Evolutionary conservation across 2,888 invertebrate species (phyloP), one percentile per base, ranked within the genome.

Genomic region (Venusia cambrica): DNA sequence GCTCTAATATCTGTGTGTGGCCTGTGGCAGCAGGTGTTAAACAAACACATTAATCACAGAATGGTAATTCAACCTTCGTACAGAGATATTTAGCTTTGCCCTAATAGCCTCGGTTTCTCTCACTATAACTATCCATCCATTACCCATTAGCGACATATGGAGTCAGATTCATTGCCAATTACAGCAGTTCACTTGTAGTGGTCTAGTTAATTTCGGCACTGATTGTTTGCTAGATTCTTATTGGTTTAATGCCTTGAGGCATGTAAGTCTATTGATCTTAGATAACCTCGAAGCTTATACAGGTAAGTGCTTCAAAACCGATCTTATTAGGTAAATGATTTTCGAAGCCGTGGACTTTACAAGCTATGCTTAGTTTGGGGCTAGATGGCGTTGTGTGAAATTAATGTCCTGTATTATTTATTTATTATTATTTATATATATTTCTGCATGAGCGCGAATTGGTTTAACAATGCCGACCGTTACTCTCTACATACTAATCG

Each of bases 51-150:
- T 36, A 25, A 38, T 37, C 31, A 41, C 29, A n/a, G 4, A 7
- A 22, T 37, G 18, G 34, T 38, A 41, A 42, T 27, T 15, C 28
- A 38, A 30, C 36, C 40, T 31, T 22, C 13, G 19, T 29, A 16
- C 14, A 19, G 21, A 8, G 28, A 29, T 38, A 33, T 17, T 33
- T 19, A 9, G 31, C 19, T 29, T 17, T 12, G 30, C 20, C 32
- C 38, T 47, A 37, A 48, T 41, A 32, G 38, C 30, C n/a, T n/a
- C n/a, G 8, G 8, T 21, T 7, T 17, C 12, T 8, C 13, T 2
- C 13, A 6, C 11, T 3, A 7, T 5, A 5, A 5, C 12, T 7
- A 9, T 18, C 10, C 17, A 19, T 35, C 22, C 36, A 17, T 35
- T 44, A 30, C 19, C 26, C 31, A 34, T 37, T 39, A 45, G 22